Evolutionary conservation across 1,140 invertebrate genomes (phyloP).

Genomic region (Bemisia tabaci): DNA sequence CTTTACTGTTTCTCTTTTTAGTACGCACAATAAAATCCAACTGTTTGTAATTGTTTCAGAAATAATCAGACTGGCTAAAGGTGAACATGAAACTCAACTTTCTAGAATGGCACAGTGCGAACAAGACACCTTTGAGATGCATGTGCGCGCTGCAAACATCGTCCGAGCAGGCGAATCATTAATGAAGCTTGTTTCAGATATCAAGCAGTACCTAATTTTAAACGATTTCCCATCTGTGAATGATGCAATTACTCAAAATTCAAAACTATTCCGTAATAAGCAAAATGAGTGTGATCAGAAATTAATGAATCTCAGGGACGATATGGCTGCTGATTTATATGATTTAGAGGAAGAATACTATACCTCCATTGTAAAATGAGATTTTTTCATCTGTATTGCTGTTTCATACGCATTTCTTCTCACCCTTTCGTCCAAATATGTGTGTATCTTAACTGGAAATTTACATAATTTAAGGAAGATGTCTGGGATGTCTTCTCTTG

Average conservation of each 20-base stretch:
- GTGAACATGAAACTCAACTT: slow-evolving; percentile 82
- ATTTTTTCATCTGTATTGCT: no score
- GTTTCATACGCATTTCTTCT: no score
- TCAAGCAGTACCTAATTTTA: slow-evolving; percentile 91
- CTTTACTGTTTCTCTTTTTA: slow-evolving; percentile 18
- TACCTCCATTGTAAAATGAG: slow-evolving; percentile 78
- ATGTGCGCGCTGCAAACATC: slow-evolving; percentile 87
- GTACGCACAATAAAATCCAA: no score
- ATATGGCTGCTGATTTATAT: slow-evolving; percentile 88
- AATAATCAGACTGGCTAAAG: slow-evolving; percentile 83
- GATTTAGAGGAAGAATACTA: slow-evolving; percentile 97
- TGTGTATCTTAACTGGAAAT: no score
- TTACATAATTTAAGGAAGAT: no score
- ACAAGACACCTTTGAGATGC: slow-evolving; percentile 93
- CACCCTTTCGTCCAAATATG: no score
- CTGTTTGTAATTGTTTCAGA: no score
- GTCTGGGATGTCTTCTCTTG: no score
- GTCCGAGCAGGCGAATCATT: slow-evolving; percentile 85
- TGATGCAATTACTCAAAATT: slow-evolving; percentile 84
- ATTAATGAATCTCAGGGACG: slow-evolving; percentile 78
- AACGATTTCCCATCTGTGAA: slow-evolving; percentile 96
- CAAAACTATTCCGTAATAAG: slow-evolving; percentile 72
- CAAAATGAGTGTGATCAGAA: slow-evolving; percentile 89
- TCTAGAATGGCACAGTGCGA: slow-evolving; percentile 80
- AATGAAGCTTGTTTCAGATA: slow-evolving; percentile 91